Evolutionary conservation across 2,113 vertebrate species (phyloP).

Genomic region (Sinocyclocheilus anophthalmus): DNA sequence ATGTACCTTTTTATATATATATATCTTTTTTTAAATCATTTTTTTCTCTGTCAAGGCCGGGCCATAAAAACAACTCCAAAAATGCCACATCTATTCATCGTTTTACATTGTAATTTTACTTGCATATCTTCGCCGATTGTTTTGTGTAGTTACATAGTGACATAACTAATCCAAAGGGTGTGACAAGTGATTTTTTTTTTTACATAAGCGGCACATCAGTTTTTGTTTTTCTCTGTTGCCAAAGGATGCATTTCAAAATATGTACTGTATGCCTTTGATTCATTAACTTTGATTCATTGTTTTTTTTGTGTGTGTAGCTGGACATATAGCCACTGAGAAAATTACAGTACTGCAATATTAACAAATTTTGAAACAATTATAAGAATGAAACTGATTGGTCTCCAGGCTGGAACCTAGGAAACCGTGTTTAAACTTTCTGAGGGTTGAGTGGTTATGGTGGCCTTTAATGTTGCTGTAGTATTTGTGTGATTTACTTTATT

Average conservation of each 20-base stretch:
- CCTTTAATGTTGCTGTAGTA: conserved; percentile 54
- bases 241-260: conserved; percentile 14
- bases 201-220: neutral
- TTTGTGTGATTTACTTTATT: neutral
- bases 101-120: neutral
- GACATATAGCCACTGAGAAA: conserved; percentile 26
- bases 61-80: conserved; percentile 22
- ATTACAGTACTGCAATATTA: conserved; percentile 22
- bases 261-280: neutral
- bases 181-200: neutral
- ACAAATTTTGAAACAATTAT: neutral
- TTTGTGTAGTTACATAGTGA: neutral
- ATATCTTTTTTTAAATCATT: neutral
- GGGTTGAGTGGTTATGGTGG: conserved; percentile 37
- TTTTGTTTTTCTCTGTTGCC: conserved; percentile 21
- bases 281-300: neutral
- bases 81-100: conserved; percentile 11
- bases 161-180: neutral
- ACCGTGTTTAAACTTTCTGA: conserved; percentile 60
- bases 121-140: neutral
- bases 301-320: neutral
- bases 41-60: conserved; percentile 10
- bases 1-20: conserved; percentile 13
- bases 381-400: conserved; percentile 41
- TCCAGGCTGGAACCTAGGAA: conserved; percentile 73